These are phyloP conservation scores for Xanthia icteritia DNA, from an alignment of 2,888 invertebrate species.

Conservation along the genomic window DNA sequence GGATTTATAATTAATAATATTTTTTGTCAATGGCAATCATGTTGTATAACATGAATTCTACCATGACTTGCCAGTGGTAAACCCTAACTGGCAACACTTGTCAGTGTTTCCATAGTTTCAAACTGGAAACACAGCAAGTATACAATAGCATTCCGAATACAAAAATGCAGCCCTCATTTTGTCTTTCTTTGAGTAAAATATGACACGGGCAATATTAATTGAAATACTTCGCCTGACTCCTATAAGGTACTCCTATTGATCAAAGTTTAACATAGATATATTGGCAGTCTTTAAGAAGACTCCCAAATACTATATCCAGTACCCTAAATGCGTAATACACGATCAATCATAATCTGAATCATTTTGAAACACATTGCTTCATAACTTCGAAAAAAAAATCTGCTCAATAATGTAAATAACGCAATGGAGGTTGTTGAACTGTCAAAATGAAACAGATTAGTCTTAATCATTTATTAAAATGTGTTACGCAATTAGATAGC, in stretches of 20 bases:
- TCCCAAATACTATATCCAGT: neutral
- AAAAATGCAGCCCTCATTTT: conserved; percentile 11
- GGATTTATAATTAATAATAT: conserved; percentile 3
- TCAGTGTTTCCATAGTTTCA: conserved; percentile 30
- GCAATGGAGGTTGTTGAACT: too few relatives aligned
- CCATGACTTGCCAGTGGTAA: conserved; percentile 62
- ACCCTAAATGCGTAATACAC: too few relatives aligned
- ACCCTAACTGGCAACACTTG: conserved; percentile 60
- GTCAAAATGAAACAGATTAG: too few relatives aligned
- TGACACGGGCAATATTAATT: conserved; percentile 12
- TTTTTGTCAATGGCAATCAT: conserved; percentile 44
- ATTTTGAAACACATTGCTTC: too few relatives aligned
- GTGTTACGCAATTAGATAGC: too few relatives aligned
- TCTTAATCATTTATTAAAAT: too few relatives aligned
- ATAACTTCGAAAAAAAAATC: too few relatives aligned
- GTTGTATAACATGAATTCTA: conserved; percentile 29
- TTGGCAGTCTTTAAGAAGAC: conserved; percentile 3
- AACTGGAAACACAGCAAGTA: conserved; percentile 31
- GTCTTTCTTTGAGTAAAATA: conserved; percentile 1
- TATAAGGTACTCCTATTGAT: neutral
- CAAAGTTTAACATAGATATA: conserved; percentile 1
- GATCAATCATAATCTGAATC: too few relatives aligned
- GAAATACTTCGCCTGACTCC: neutral
- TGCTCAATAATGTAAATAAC: too few relatives aligned
- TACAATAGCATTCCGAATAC: conserved; percentile 1